Conservation (phyloP, 2,113 vertebrate species). For the Elanoides forficatus region DNA sequence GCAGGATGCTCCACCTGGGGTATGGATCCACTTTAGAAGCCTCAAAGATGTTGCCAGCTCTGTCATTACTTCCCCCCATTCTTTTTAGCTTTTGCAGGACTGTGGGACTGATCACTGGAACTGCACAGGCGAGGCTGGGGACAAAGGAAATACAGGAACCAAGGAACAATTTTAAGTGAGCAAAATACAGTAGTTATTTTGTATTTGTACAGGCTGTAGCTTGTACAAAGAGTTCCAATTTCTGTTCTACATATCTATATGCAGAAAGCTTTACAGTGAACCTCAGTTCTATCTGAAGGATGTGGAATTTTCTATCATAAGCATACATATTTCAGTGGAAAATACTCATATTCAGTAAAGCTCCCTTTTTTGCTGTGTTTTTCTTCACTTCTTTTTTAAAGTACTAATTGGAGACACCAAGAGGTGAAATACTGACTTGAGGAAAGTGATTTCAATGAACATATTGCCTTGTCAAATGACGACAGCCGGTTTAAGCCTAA, state of each 20-base stretch:
- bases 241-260: not conserved
- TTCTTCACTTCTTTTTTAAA: not conserved
- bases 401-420: not conserved
- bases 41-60: not conserved
- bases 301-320: not conserved
- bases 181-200: not conserved
- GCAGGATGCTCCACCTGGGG: not conserved
- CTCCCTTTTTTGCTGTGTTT: not conserved
- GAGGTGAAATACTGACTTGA: not conserved
- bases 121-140: rapidly evolving
- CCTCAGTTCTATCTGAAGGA: not conserved
- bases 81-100: not conserved
- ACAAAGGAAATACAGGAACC: not conserved
- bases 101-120: not conserved
- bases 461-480: not conserved
- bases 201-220: not conserved
- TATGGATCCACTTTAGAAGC: not conserved
- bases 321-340: not conserved
- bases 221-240: not conserved
- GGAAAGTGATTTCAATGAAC: not conserved
- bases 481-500: not conserved
- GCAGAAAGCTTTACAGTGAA: not conserved
- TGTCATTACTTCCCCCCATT: not conserved
- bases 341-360: not conserved
- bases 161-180: not conserved